Conservation (phyloP, 2,113 vertebrate species). For the Cariama cristata region DNA sequence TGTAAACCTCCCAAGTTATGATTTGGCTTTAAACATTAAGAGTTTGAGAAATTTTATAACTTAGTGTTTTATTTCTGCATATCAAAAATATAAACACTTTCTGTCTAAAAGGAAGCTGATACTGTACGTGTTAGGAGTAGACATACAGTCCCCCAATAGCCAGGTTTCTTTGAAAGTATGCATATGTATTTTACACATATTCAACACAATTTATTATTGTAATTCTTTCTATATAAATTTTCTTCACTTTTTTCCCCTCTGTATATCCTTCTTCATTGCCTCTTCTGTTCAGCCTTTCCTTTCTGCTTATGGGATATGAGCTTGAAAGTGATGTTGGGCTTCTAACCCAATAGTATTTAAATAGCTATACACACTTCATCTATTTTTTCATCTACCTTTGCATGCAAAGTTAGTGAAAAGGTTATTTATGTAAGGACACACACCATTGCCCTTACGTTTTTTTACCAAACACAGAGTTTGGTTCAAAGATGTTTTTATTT, state of each 20-base stretch:
- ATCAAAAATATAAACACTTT: background rate
- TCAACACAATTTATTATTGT: background rate
- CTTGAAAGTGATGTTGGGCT: background rate
- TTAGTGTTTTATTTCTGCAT: background rate
- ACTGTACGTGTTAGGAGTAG: background rate
- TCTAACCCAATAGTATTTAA: background rate
- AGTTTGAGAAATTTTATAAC: background rate
- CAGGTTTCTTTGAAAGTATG: background rate
- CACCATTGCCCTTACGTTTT: background rate
- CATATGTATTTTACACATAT: background rate
- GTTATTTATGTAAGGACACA: background rate
- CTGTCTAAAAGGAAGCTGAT: background rate
- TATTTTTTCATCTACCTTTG: background rate
- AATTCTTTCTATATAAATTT: background rate
- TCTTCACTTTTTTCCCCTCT: background rate
- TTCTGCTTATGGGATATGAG: background rate
- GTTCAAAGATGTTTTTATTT: background rate
- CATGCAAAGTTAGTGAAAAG: background rate
- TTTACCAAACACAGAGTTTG: background rate
- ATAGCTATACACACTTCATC: background rate
- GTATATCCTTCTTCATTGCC: background rate
- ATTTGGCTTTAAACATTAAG: background rate
- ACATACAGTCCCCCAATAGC: background rate
- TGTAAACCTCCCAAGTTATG: background rate
- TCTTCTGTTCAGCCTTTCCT: background rate